Evolutionary conservation across 2,113 vertebrate species (phyloP).

Genomic region (Laticauda colubrina): DNA sequence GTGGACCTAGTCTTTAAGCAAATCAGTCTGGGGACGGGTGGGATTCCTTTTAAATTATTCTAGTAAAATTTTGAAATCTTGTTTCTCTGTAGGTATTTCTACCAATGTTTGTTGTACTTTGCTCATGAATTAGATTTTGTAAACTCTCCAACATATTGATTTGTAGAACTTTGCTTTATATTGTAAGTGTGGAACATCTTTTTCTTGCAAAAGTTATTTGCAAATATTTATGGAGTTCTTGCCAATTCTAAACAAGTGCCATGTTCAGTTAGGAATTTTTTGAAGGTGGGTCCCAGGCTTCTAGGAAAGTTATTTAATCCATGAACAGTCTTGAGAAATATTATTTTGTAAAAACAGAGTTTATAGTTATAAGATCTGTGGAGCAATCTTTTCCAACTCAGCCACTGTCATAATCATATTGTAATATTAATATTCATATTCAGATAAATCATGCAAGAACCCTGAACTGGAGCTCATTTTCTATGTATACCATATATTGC

Average conservation of each 20-base stretch:
- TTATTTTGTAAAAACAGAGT: background rate
- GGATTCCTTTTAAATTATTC: background rate
- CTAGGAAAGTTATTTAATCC: background rate
- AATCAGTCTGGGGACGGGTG: background rate
- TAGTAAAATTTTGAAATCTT: background rate
- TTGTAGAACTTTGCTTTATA: background rate
- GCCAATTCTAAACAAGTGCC: background rate
- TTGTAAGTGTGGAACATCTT: background rate
- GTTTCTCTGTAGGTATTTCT: background rate
- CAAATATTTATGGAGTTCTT: background rate
- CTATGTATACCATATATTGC: background rate
- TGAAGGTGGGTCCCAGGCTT: background rate
- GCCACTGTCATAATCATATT: background rate
- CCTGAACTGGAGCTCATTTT: background rate
- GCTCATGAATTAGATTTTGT: background rate
- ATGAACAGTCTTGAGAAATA: slow-evolving; percentile 8
- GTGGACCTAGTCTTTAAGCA: background rate
- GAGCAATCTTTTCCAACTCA: background rate
- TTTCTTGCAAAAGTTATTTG: background rate
- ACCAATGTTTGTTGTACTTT: background rate
- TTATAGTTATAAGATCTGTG: background rate
- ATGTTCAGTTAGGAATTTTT: background rate
- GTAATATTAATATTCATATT: background rate
- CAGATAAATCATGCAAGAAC: background rate
- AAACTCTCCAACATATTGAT: background rate